Conservation (phyloP, 1,140 invertebrate genomes). For the Euura lappo region DNA sequence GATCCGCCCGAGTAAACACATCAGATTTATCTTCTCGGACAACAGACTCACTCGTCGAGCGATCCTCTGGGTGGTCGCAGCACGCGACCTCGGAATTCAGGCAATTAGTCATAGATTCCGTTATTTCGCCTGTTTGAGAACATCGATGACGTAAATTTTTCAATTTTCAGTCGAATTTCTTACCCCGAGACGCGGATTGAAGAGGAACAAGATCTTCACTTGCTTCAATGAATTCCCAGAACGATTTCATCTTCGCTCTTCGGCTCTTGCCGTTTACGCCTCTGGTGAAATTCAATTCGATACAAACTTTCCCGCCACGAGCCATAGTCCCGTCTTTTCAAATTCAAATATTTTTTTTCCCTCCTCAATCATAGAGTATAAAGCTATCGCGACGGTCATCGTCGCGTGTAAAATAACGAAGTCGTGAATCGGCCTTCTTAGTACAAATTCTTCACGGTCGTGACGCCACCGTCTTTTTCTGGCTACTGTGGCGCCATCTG, state of each 20-base stretch:
- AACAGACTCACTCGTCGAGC: no score
- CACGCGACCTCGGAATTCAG: no score
- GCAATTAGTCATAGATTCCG: no score
- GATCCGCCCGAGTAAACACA: no score
- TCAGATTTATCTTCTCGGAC: no score
- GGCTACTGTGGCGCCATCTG: background rate
- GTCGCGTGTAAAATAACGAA: no score
- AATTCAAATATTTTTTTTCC: background rate
- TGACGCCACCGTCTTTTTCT: background rate
- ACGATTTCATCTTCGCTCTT: constrained; percentile 32
- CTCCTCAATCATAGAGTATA: background rate
- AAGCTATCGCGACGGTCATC: background rate
- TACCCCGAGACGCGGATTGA: background rate
- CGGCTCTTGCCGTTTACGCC: constrained; percentile 18
- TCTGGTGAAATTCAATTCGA: constrained; percentile 32
- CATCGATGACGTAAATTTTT: no score
- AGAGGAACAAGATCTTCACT: constrained; percentile 23
- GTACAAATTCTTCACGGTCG: background rate
- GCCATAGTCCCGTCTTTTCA: no score
- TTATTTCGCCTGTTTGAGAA: no score
- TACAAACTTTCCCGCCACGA: constrained; percentile 1
- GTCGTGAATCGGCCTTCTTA: no score
- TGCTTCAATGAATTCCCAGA: constrained; percentile 38
- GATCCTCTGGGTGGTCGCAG: no score
- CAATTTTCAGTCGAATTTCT: no score